These are phyloP conservation scores for Tetheella fluctuosa DNA, from an alignment of 2,888 invertebrate genomes.

Conservation along the genomic window DNA sequence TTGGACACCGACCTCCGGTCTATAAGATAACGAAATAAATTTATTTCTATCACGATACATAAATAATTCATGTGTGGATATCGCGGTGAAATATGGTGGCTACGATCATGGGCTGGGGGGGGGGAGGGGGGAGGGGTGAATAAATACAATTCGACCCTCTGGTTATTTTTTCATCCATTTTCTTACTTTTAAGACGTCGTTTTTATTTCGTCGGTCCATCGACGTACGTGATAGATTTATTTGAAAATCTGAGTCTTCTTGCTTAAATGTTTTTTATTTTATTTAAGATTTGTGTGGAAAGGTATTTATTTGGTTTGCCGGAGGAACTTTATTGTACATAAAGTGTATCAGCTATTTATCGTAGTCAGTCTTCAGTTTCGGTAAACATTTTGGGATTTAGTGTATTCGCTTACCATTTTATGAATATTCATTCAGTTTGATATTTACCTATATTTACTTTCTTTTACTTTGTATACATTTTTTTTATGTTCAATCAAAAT, in stretches of 20 bases:
- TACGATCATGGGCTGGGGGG: slow-evolving; percentile 39
- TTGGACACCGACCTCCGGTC: slow-evolving; percentile 18
- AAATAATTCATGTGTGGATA: slow-evolving; percentile 74
- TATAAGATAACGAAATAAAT: slow-evolving; percentile 53
- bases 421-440: neutral
- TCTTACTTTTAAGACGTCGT: slow-evolving; percentile 27
- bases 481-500: too few species aligned
- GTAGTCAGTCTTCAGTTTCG: neutral
- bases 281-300: slow-evolving; percentile 1
- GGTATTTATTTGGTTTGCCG: slow-evolving; percentile 42
- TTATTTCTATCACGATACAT: slow-evolving; percentile 69
- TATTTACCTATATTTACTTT: neutral
- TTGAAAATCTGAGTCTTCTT: slow-evolving; percentile 31
- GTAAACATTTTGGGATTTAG: neutral
- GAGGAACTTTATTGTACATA: slow-evolving; percentile 4
- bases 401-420: neutral
- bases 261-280: slow-evolving; percentile 22
- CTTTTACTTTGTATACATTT: too few species aligned
- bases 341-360: neutral
- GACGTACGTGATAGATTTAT: slow-evolving; percentile 57
- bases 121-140: too few species aligned
- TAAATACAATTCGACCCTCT: slow-evolving; percentile 56
- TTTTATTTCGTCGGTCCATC: slow-evolving; percentile 38
- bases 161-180: slow-evolving; percentile 35
- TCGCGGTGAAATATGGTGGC: slow-evolving; percentile 69